These are phyloP conservation scores for Pteromalus puparum DNA, from an alignment of 1,140 invertebrate genomes.

Conservation along the genomic window DNA sequence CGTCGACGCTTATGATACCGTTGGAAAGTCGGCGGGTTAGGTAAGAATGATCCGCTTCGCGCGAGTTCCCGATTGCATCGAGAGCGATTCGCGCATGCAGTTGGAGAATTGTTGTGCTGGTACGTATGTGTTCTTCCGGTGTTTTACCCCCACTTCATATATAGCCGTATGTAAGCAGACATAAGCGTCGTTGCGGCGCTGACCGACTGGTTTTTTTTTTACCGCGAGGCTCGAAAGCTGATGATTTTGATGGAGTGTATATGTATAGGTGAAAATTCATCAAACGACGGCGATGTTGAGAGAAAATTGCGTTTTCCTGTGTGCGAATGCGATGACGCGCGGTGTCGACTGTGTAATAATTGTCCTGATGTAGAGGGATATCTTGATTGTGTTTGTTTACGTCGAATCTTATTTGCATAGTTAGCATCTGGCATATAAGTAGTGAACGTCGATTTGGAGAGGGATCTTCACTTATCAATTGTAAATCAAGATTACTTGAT, in stretches of 20 bases:
- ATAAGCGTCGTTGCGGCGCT: conserved; percentile 54
- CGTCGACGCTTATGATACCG: not conserved
- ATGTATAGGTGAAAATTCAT: not conserved
- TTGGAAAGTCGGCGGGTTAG: conserved; percentile 33
- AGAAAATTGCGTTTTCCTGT: not conserved
- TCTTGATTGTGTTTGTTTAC: no score
- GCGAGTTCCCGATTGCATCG: not conserved
- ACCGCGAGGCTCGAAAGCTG: not conserved
- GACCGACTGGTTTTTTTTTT: not conserved
- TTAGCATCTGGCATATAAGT: no score
- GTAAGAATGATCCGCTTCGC: not conserved
- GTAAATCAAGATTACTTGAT: no score
- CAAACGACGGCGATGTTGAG: not conserved
- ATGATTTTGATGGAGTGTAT: not conserved
- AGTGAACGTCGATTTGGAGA: no score
- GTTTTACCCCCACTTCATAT: conserved; percentile 35
- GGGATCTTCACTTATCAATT: no score
- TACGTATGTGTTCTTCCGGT: conserved; percentile 26
- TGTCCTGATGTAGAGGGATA: no score
- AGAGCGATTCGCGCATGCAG: conserved; percentile 1
- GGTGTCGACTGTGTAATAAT: no score
- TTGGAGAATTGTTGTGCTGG: conserved; percentile 48
- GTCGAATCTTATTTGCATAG: no score
- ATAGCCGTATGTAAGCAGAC: conserved; percentile 36
- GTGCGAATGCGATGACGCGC: no score